Percentiles rank a stretch among this genome's conserved stretches.
Conservation (phyloP, 2,888 invertebrate genomes). For the Anthophora plumipes region DNA sequence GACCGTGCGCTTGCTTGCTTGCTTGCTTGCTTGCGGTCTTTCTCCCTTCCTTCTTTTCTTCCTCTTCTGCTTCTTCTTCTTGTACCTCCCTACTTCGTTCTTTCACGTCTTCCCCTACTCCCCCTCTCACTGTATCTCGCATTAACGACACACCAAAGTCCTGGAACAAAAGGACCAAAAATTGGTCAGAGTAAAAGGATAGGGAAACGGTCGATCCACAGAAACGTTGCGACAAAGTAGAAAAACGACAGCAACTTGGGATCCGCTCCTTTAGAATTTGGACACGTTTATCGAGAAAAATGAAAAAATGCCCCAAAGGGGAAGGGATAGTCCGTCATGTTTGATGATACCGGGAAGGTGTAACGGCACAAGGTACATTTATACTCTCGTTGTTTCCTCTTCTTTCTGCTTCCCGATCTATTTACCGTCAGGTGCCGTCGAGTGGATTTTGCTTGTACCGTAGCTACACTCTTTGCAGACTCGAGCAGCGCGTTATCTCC, state of each 20-base stretch:
- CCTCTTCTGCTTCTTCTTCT: conserved; percentile 19
- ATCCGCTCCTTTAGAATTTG: background rate
- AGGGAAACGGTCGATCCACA: background rate
- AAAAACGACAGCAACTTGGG: too few relatives aligned
- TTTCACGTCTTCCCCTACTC: background rate
- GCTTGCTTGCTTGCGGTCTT: conserved; percentile 34
- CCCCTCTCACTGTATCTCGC: background rate
- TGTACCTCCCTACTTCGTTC: conserved; percentile 46
- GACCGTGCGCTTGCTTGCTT: conserved; percentile 35
- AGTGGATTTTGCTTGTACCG: conserved; percentile 83
- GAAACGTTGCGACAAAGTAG: background rate
- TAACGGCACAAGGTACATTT: background rate
- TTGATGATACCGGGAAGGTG: too few relatives aligned
- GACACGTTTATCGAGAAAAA: background rate
- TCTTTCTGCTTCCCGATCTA: conserved; percentile 68
- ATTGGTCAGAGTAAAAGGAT: background rate
- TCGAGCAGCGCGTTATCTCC: conserved; percentile 73
- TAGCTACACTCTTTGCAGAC: conserved; percentile 69
- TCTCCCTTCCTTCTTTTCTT: conserved; percentile 39
- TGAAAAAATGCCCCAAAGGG: background rate
- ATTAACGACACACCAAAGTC: background rate
- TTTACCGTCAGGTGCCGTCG: conserved; percentile 79
- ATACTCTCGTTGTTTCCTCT: conserved; percentile 39
- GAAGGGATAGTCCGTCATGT: too few relatives aligned
- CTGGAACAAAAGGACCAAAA: conserved; percentile 12